Evolutionary conservation across 2,113 vertebrate species (phyloP).

Genomic region (Elephantulus edwardii): DNA sequence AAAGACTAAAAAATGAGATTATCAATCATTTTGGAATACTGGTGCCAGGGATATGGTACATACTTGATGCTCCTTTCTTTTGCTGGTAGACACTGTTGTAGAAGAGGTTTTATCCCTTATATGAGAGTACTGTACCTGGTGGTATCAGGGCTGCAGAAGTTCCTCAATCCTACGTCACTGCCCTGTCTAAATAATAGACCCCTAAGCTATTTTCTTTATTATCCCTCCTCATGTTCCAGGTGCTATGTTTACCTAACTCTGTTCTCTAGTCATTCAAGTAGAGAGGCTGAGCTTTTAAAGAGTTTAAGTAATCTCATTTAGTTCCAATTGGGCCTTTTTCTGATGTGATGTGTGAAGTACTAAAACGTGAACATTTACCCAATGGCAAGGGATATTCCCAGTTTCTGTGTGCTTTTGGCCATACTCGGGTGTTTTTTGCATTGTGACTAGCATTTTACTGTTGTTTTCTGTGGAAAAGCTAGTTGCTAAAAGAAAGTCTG

Average conservation of each 20-base stretch:
- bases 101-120: not conserved
- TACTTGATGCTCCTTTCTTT: not conserved
- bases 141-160: not conserved
- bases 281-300: not conserved
- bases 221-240: not conserved
- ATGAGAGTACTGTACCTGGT: not conserved
- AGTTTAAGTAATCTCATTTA: not conserved
- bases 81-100: not conserved
- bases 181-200: not conserved
- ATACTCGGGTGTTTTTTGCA: not conserved
- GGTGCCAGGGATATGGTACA: not conserved
- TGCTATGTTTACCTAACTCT: not conserved
- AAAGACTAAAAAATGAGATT: slow-evolving; percentile 40
- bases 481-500: not conserved
- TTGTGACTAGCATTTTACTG: not conserved
- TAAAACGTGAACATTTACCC: not conserved
- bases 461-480: not conserved
- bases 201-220: not conserved
- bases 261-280: not conserved
- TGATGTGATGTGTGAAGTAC: not conserved
- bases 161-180: not conserved
- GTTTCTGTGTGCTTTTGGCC: not conserved
- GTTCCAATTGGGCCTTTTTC: not conserved
- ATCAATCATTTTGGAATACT: not conserved
- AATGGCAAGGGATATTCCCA: not conserved